Evolutionary conservation across 2,797 vertebrate genomes (phyloP).

Genomic region (Echeneis naucrates): DNA sequence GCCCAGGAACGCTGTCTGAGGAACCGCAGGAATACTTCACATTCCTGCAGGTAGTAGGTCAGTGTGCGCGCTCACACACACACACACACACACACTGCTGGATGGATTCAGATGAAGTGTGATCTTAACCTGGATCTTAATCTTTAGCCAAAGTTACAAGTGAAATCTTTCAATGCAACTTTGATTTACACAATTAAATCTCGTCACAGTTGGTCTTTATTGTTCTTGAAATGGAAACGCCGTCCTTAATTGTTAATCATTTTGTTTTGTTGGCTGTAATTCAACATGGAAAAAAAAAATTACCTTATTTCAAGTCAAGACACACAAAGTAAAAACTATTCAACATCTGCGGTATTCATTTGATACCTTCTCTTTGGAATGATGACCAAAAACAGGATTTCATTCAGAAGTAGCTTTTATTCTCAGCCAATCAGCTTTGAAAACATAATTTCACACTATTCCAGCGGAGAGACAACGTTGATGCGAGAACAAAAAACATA

Average conservation of each 20-base stretch:
- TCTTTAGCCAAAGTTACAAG: background rate
- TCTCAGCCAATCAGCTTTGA: constrained; percentile 15
- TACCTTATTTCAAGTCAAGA: too few species aligned
- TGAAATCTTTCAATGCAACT: background rate
- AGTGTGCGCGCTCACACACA: constrained; percentile 17
- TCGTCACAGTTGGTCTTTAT: background rate
- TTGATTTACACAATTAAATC: background rate
- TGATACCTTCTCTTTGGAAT: background rate
- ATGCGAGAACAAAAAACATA: background rate
- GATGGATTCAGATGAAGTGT: background rate
- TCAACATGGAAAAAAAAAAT: too few species aligned
- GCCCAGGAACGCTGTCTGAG: constrained; percentile 37
- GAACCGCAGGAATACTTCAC: constrained; percentile 59
- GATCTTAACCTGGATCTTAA: background rate
- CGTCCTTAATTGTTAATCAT: background rate
- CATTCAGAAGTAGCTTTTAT: constrained; percentile 26
- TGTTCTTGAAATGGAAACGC: background rate
- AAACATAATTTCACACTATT: background rate
- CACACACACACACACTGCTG: constrained; percentile 18
- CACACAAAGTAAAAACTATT: too few species aligned
- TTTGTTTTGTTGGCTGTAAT: background rate
- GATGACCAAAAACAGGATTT: background rate
- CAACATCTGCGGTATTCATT: too few species aligned
- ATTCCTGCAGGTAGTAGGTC: constrained; percentile 67
- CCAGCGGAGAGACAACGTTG: background rate